These are phyloP conservation scores for Apamea sordens DNA, from an alignment of 2,888 invertebrate species.

Conservation along the genomic window DNA sequence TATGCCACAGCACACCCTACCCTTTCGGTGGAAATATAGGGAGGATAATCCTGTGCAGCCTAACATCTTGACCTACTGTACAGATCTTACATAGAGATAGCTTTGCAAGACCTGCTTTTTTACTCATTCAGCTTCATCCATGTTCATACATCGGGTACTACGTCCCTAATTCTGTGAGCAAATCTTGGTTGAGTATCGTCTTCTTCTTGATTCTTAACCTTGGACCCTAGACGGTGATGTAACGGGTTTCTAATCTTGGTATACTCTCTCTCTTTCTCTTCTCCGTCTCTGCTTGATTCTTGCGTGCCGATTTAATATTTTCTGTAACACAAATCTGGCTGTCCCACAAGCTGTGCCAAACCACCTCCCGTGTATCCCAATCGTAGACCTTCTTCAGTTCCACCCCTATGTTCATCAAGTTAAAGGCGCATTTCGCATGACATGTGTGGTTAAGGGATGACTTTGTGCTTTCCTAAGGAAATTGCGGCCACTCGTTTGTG, in stretches of 20 bases:
- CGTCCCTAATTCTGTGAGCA: not conserved
- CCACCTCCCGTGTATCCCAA: conserved; percentile 70
- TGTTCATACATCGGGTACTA: no score
- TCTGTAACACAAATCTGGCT: not conserved
- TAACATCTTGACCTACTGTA: conserved; percentile 35
- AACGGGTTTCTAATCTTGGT: not conserved
- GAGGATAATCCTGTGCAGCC: conserved; percentile 51
- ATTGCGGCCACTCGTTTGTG: conserved; percentile 85
- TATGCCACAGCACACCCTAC: conserved; percentile 91
- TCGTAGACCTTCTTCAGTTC: conserved; percentile 73
- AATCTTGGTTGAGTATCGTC: not conserved
- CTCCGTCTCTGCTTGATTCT: not conserved
- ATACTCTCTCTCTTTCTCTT: not conserved
- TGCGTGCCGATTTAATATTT: not conserved
- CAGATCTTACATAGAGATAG: not conserved
- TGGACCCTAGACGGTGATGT: not conserved
- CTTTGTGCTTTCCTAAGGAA: conserved; percentile 83
- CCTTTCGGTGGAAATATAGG: conserved; percentile 81
- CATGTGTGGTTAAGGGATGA: conserved; percentile 87
- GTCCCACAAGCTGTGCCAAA: conserved; percentile 56
- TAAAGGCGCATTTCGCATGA: conserved; percentile 81
- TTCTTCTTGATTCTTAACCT: not conserved
- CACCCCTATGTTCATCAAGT: conserved; percentile 78
- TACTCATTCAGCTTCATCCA: not conserved
- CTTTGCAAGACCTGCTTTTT: not conserved